A percentile compares a stretch with the other conserved stretches of the same genome.
These are phyloP conservation scores for Lamproptera curius DNA, from an alignment of 2,888 invertebrate species.

Conservation along the genomic window DNA sequence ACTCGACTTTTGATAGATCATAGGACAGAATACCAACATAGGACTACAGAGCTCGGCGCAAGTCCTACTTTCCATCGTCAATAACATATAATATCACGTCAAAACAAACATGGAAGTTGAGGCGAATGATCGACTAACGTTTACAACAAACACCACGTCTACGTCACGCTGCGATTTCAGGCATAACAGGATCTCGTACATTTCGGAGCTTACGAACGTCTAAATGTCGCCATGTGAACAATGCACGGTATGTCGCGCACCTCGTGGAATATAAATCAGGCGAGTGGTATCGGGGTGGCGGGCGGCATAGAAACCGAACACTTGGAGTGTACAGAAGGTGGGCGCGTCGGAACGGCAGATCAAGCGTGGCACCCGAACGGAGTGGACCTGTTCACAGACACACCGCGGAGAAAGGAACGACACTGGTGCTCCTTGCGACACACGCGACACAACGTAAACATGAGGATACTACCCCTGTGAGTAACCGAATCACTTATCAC, in stretches of 20 bases:
- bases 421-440: constrained; percentile 47
- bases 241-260: constrained; percentile 45
- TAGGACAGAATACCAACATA: too few relatives aligned
- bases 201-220: constrained; percentile 32
- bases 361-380: constrained; percentile 63
- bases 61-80: too few relatives aligned
- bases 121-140: too few relatives aligned
- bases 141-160: too few relatives aligned
- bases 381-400: constrained; percentile 60
- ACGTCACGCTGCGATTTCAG: not conserved
- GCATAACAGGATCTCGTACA: constrained; percentile 41
- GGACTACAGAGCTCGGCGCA: too few relatives aligned
- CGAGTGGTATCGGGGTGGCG: constrained; percentile 40
- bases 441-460: constrained; percentile 38
- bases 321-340: constrained; percentile 45
- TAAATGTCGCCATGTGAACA: constrained; percentile 40
- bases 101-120: too few relatives aligned
- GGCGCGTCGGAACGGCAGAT: constrained; percentile 51
- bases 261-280: constrained; percentile 54
- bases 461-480: constrained; percentile 68
- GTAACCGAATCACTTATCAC: constrained; percentile 32
- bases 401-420: constrained; percentile 57
- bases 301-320: constrained; percentile 35
- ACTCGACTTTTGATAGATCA: too few relatives aligned
- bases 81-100: too few relatives aligned